These are phyloP conservation scores for Chrysodeixis includens DNA, from an alignment of 2,888 invertebrate species.

Conservation along the genomic window DNA sequence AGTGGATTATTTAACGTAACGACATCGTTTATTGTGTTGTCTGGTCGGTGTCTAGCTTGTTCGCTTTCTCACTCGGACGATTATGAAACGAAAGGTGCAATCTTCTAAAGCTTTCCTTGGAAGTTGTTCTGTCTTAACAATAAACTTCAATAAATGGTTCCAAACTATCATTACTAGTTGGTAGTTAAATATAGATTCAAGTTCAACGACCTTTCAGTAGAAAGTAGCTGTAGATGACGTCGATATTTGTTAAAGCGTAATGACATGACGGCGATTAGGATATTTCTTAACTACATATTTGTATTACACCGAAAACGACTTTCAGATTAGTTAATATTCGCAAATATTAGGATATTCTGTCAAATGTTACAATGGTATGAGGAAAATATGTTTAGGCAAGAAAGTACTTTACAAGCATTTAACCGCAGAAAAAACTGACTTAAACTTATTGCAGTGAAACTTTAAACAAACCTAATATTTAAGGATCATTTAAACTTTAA, in stretches of 20 bases:
- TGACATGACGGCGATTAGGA: conserved; percentile 36
- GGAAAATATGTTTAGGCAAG: conserved; percentile 23
- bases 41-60: conserved; percentile 61
- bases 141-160: conserved; percentile 28
- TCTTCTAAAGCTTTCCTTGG: conserved; percentile 44
- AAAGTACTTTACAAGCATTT: no score
- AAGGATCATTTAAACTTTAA: no score
- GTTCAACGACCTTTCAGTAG: conserved; percentile 51
- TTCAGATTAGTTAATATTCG: conserved; percentile 20
- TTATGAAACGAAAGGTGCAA: conserved; percentile 54
- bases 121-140: conserved; percentile 23
- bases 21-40: conserved; percentile 58
- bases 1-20: conserved; percentile 58
- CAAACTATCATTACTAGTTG: conserved; percentile 36
- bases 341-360: conserved; percentile 20
- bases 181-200: conserved; percentile 28
- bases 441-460: no score
- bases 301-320: conserved; percentile 17
- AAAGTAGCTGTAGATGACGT: conserved; percentile 45
- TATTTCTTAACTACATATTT: conserved; percentile 13
- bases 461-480: no score
- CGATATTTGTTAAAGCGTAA: conserved; percentile 44
- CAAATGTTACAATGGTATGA: conserved; percentile 11
- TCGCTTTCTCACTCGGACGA: conserved; percentile 53
- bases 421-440: no score